Evolutionary conservation across 2,113 vertebrate species (phyloP).

Genomic region (Leptobrachium leishanense): DNA sequence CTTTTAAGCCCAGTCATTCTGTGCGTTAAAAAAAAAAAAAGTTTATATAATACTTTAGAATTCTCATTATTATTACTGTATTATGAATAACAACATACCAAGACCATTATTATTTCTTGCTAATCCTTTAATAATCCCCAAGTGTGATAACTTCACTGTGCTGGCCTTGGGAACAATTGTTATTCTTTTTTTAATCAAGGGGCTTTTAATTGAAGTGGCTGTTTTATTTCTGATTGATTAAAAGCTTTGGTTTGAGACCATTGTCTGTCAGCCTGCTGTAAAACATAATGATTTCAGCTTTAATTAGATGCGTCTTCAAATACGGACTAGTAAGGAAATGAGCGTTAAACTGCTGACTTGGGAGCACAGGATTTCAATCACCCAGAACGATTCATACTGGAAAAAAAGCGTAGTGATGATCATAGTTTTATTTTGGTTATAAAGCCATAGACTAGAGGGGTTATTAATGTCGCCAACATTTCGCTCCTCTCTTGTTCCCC

Average conservation of each 20-base stretch:
- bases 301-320: conserved; percentile 12
- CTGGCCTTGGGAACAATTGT: conserved; percentile 8
- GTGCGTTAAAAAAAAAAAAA: too few species aligned
- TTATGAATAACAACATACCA: too few species aligned
- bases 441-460: too few species aligned
- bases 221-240: conserved; percentile 34
- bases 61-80: too few species aligned
- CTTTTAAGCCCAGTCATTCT: too few species aligned
- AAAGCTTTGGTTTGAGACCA: conserved; percentile 38
- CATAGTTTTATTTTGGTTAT: too few species aligned
- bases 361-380: conserved; percentile 3
- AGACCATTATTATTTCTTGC: too few species aligned
- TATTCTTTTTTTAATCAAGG: conserved; percentile 12
- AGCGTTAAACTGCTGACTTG: conserved; percentile 15
- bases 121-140: too few species aligned
- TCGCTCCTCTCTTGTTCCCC: too few species aligned
- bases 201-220: conserved; percentile 23
- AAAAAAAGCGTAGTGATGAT: too few species aligned
- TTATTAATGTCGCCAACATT: too few species aligned
- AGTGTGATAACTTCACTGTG: neutral
- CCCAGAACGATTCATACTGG: neutral
- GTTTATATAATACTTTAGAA: too few species aligned
- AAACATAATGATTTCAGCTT: conserved; percentile 34
- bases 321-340: neutral
- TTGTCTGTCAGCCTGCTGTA: conserved; percentile 20